Conservation (phyloP, 2,113 vertebrate genomes). For the Helogale parvula region DNA sequence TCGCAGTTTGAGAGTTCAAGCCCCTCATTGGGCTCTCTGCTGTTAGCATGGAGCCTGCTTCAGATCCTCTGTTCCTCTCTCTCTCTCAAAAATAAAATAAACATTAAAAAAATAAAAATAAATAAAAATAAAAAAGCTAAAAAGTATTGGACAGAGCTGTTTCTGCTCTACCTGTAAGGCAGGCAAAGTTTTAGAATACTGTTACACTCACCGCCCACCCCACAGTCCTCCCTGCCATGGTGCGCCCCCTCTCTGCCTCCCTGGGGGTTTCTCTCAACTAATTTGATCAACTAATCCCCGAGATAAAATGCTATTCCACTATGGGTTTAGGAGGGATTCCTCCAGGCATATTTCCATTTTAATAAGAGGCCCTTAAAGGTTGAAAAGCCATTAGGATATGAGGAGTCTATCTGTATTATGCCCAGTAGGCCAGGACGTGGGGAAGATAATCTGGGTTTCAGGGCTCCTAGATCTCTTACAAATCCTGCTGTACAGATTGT, state of each 20-base stretch:
- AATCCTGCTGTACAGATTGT: background rate
- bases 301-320: background rate
- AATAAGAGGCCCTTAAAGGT: constrained; percentile 8
- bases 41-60: no score
- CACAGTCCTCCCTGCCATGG: accelerated
- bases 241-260: background rate
- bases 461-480: background rate
- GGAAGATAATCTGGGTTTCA: background rate
- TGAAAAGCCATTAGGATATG: background rate
- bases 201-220: accelerated
- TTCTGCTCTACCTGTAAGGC: background rate
- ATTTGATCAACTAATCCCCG: constrained; percentile 6
- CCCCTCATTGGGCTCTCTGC: no score
- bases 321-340: constrained; percentile 3
- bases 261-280: background rate
- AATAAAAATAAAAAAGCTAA: background rate
- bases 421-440: background rate
- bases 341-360: constrained; percentile 50
- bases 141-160: background rate
- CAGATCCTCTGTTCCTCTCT: no score
- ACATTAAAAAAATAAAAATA: no score
- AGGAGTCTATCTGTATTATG: background rate
- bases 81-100: no score
- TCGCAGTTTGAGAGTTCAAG: no score
- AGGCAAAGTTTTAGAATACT: background rate